phyloP scores from a whole-genome alignment of 2,113 vertebrate species.

The Cyrtonyx montezumae region DNA sequence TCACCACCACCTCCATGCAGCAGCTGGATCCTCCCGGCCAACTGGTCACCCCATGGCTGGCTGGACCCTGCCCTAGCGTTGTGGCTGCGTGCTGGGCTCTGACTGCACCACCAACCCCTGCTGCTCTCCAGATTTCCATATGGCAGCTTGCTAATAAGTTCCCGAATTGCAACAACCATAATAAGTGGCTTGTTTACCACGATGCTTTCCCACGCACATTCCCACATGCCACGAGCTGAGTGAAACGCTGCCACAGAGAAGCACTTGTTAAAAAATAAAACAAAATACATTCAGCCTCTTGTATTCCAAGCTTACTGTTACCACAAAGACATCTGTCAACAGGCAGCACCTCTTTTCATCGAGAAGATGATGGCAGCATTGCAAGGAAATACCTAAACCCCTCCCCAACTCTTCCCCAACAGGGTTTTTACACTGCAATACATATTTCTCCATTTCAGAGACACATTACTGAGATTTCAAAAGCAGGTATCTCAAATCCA shows the following conservation, averaged over 20 bases:
- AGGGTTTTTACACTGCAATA: background rate
- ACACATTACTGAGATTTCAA: background rate
- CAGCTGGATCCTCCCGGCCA: background rate
- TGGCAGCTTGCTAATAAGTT: constrained; percentile 13
- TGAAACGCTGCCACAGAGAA: constrained; percentile 7
- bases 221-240: constrained; percentile 12
- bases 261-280: background rate
- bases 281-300: background rate
- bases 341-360: constrained; percentile 8
- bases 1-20: background rate
- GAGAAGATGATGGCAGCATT: background rate
- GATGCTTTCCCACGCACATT: background rate
- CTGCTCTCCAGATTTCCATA: background rate
- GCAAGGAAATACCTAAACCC: background rate
- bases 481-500: background rate
- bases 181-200: constrained; percentile 52
- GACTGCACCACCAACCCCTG: background rate
- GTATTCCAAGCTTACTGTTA: background rate
- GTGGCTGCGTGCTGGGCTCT: background rate
- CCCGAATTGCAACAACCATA: constrained; percentile 48
- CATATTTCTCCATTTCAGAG: background rate
- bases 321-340: constrained; percentile 35
- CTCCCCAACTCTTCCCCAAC: background rate
- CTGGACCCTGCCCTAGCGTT: background rate
- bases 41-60: background rate